phyloP scores from a whole-genome alignment of 2,113 vertebrate genomes.

The Ptyas mucosa region DNA sequence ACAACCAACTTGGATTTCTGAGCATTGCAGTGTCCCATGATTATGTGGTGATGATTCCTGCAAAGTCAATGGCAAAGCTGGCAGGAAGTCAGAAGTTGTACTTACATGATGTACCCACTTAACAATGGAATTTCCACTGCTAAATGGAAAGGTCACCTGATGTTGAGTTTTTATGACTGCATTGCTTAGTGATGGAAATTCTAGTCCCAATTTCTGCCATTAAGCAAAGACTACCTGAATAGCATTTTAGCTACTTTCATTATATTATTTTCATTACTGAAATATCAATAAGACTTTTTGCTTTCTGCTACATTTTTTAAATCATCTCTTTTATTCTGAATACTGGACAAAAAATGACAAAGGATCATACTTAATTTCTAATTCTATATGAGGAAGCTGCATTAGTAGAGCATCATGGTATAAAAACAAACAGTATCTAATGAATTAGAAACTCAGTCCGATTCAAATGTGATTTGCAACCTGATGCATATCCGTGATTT shows the following conservation, averaged over 20 bases:
- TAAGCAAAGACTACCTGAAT: not conserved
- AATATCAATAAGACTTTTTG: not conserved
- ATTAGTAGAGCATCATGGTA: not conserved
- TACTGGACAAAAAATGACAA: not conserved
- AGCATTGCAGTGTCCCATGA: not conserved
- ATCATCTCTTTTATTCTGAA: not conserved
- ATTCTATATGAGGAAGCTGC: not conserved
- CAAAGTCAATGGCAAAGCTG: not conserved
- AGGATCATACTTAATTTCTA: not conserved
- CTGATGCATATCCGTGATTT: not conserved
- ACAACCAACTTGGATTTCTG: not conserved
- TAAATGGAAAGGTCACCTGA: not conserved
- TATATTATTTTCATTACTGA: not conserved
- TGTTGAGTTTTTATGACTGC: not conserved
- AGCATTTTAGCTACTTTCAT: not conserved
- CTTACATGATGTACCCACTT: not conserved
- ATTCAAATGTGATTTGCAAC: not conserved
- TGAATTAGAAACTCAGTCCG: not conserved
- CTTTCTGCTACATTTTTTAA: slow-evolving; percentile 2
- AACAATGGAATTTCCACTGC: not conserved
- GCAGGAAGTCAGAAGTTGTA: not conserved
- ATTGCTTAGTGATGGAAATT: not conserved
- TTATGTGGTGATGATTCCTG: not conserved
- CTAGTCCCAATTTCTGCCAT: not conserved
- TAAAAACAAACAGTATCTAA: not conserved